Percentiles rank a stretch among this genome's conserved stretches.
Evolutionary conservation across 30 jellyfish, hydroid and myxozoan species (phyloP).

Genomic region (Rhopilema esculentum): DNA sequence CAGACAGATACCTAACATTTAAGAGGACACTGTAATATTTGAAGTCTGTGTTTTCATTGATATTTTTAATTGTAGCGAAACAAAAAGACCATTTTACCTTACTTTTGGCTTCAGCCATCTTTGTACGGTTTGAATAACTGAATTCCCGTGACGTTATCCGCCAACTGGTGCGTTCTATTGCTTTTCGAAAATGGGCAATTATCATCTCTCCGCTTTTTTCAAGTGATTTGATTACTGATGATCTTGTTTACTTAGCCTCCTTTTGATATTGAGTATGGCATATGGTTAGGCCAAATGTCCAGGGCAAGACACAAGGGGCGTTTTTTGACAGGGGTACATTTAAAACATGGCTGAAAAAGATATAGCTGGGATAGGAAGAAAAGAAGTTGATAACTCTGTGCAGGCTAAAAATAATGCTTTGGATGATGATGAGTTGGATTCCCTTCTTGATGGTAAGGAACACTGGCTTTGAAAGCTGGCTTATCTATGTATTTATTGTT

Average conservation of each 20-base stretch:
- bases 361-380: neutral
- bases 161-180: neutral
- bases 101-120: neutral
- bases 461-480: too few relatives aligned
- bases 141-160: neutral
- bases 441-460: slow-evolving; percentile 42
- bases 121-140: neutral
- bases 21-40: too few relatives aligned
- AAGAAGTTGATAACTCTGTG: neutral
- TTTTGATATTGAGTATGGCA: neutral
- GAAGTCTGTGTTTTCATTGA: too few relatives aligned
- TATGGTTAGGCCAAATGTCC: neutral
- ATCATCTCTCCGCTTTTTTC: neutral
- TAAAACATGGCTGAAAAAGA: slow-evolving; percentile 24
- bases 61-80: too few relatives aligned
- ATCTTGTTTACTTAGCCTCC: neutral
- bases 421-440: slow-evolving; percentile 64
- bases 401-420: neutral
- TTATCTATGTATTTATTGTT: too few relatives aligned
- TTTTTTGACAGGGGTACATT: neutral
- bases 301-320: neutral
- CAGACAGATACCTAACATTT: too few relatives aligned
- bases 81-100: neutral
- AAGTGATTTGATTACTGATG: neutral
- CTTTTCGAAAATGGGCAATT: neutral